Conservation (phyloP, 2,888 invertebrate genomes). For the Acronicta aceris region DNA sequence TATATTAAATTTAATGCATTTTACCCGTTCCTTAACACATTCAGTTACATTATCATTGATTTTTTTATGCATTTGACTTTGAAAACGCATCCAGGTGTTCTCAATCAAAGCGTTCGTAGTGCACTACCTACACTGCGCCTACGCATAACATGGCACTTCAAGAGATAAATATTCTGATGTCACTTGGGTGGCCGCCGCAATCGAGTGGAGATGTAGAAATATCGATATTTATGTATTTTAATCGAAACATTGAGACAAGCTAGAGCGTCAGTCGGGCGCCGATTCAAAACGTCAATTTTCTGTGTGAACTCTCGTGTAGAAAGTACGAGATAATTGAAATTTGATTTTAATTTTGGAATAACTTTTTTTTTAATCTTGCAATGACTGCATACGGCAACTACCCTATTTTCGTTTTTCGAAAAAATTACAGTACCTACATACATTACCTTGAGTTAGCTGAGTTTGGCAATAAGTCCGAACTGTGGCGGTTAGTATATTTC, state of each 20-base stretch:
- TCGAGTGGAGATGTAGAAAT: slow-evolving; percentile 33
- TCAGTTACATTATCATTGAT: slow-evolving; percentile 66
- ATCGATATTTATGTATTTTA: slow-evolving; percentile 51
- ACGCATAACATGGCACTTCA: slow-evolving; percentile 25
- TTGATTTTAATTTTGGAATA: no score
- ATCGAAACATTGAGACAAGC: slow-evolving; percentile 53
- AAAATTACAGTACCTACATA: no score
- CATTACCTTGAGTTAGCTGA: no score
- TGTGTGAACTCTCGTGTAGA: background rate
- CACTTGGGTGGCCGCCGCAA: slow-evolving; percentile 43
- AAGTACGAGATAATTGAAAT: no score
- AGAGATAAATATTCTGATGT: slow-evolving; percentile 52
- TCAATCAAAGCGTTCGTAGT: slow-evolving; percentile 27
- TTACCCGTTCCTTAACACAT: slow-evolving; percentile 65
- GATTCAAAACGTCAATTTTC: no score
- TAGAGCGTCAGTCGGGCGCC: slow-evolving; percentile 54
- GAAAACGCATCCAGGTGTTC: slow-evolving; percentile 77
- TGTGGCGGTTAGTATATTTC: no score
- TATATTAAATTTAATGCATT: slow-evolving; percentile 33
- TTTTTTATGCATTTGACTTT: slow-evolving; percentile 74
- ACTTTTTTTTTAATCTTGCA: no score
- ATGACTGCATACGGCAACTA: no score
- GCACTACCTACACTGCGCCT: slow-evolving; percentile 27
- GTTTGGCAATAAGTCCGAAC: no score
- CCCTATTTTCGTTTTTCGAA: no score